Evolutionary conservation across 2,888 invertebrate genomes (phyloP).

Genomic region (Ashinkailepas kermadecensis): DNA sequence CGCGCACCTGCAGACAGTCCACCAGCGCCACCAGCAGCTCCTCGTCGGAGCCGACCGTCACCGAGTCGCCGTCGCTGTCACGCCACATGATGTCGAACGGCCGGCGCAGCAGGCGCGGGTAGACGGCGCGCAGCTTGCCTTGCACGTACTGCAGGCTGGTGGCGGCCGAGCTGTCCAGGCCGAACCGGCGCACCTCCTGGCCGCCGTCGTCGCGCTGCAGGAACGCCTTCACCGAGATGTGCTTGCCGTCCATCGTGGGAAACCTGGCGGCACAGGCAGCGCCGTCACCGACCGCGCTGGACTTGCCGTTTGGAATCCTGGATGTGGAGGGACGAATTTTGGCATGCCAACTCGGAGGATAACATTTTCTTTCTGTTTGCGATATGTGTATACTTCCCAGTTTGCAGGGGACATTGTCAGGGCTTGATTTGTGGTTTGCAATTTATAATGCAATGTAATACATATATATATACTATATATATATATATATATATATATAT

Average conservation of each 20-base stretch:
- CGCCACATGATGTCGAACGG: conserved; percentile 29
- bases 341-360: too few relatives aligned
- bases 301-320: too few relatives aligned
- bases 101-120: conserved; percentile 26
- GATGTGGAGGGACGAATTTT: too few relatives aligned
- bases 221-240: conserved; percentile 29
- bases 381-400: too few relatives aligned
- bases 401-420: too few relatives aligned
- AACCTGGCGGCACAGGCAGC: background rate
- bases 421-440: too few relatives aligned
- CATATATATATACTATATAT: too few relatives aligned
- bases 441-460: too few relatives aligned
- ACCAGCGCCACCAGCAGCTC: conserved; percentile 32
- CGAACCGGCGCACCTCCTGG: conserved; percentile 31
- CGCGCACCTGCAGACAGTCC: conserved; percentile 24
- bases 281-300: too few relatives aligned
- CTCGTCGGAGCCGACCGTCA: conserved; percentile 31
- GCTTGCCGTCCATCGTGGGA: background rate
- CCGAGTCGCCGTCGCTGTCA: conserved; percentile 30
- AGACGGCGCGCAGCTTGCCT: conserved; percentile 29
- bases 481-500: too few relatives aligned
- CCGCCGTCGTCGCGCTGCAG: conserved; percentile 27
- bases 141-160: conserved; percentile 30
- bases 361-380: too few relatives aligned
- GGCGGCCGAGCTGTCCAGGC: conserved; percentile 29